Base-by-base conservation (phyloP, 2,888 invertebrate genomes). In the Alitta virens region DNA sequence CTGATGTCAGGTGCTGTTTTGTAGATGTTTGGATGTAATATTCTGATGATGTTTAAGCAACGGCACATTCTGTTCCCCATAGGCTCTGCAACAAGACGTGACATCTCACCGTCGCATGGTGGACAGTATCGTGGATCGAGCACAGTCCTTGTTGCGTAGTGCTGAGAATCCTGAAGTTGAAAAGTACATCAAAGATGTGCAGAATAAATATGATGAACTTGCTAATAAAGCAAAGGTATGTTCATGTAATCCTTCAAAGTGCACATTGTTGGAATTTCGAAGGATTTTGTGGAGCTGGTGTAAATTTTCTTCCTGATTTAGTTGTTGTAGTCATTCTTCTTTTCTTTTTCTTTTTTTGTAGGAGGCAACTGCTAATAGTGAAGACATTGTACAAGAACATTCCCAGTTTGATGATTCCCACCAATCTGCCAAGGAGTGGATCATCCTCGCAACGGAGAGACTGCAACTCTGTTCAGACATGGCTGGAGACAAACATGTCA, bases 41-140 rank as follows among this genome's bases (percentile, higher is more conserved):
- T n/a, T n/a, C n/a, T n/a, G n/a, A n/a, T n/a, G n/a, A 7, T 33
- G 33, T 5, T 33, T 33, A 5, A 33, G 12, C 33, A 33, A 7
- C 12, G 33, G 5, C 33, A 7, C 12, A 12, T 5, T 33, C 12
- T 33, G 12, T 33, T 33, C 12, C 33, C 33, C 5, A 7, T 74
- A 87, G 86, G 89, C 91, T 0, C 84, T 89, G 57, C 86, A 91
- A 60, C 95, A 96, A 84, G 96, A 96, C 82, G 91, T 95, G 25
- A 84, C 88, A 50, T 90, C 93, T 0, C 92, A 96, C 75, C 94
- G 94, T 78, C 86, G 94, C 70, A 89, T 94, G 3, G 89, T 96
- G 52, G 95, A 95, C 83, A 89, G 90, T 7, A 89, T 95, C 1
- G 89, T 90, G 5, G 94, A 95, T 75, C 94, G 94, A 81, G 93